These are phyloP conservation scores for Lasius platythorax DNA, from an alignment of 2,888 invertebrate species.

Conservation along the genomic window DNA sequence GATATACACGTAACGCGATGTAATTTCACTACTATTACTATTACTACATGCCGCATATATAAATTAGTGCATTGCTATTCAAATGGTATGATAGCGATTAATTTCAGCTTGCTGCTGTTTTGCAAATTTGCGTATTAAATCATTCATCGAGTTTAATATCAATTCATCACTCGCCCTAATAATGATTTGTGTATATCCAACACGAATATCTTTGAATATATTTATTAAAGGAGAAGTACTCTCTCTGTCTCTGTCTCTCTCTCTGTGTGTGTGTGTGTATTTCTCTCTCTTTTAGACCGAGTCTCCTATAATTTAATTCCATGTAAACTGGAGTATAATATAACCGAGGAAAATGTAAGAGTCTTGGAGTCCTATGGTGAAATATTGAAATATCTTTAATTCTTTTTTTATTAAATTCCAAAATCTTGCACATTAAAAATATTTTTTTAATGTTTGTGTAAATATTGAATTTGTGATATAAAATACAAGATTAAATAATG, in stretches of 20 bases:
- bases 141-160: not conserved
- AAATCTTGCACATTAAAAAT: not conserved
- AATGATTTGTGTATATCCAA: not conserved
- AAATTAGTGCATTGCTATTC: constrained; percentile 11
- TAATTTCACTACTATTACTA: not conserved
- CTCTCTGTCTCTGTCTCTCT: too few species aligned
- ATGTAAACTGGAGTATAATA: not conserved
- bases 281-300: not conserved
- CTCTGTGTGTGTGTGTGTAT: too few species aligned
- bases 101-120: not conserved
- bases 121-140: constrained; percentile 26
- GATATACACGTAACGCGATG: constrained; percentile 5
- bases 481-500: not conserved
- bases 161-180: constrained; percentile 5
- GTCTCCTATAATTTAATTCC: not conserved
- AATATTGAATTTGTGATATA: not conserved
- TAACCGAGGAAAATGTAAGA: not conserved
- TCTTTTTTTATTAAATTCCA: not conserved
- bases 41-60: not conserved
- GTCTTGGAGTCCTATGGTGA: not conserved
- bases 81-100: constrained; percentile 13
- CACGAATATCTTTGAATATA: constrained; percentile 36
- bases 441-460: not conserved
- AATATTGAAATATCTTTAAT: too few species aligned
- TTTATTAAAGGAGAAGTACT: constrained; percentile 15